A percentile compares a stretch with the other conserved stretches of the same genome.
Conservation (phyloP, 2,797 vertebrate genomes). For the Manis javanica region DNA sequence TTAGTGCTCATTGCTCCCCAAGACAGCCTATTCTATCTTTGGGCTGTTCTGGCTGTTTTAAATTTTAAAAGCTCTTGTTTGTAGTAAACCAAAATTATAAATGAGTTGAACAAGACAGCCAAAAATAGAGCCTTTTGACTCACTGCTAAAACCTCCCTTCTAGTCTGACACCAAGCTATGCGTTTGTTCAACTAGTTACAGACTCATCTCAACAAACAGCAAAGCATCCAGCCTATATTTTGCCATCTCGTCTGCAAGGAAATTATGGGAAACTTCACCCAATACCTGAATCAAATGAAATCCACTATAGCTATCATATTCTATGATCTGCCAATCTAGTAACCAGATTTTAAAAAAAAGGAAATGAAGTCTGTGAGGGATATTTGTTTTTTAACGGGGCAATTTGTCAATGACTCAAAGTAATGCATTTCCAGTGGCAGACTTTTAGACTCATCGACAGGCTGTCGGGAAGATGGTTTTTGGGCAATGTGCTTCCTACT, state of each 20-base stretch:
- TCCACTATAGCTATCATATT: conserved; percentile 34
- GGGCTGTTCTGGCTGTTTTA: neutral
- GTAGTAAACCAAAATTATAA: conserved; percentile 55
- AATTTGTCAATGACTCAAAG: conserved; percentile 68
- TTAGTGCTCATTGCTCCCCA: neutral
- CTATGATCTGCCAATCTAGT: conserved; percentile 38
- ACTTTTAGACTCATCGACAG: conserved; percentile 41
- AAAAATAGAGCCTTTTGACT: conserved; percentile 28
- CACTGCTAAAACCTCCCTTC: conserved; percentile 45
- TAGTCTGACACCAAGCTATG: conserved; percentile 53
- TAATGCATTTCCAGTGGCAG: conserved; percentile 54
- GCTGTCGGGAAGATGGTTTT: conserved; percentile 51
- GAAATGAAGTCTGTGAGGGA: conserved; percentile 53
- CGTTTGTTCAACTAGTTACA: conserved; percentile 48
- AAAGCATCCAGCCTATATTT: conserved; percentile 23
- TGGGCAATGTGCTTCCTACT: neutral
- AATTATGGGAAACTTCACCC: conserved; percentile 45
- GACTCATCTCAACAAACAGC: conserved; percentile 47
- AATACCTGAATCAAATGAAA: conserved; percentile 44
- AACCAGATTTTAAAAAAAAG: neutral
- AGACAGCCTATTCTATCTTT: conserved; percentile 11
- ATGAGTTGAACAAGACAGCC: conserved; percentile 30
- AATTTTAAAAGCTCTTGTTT: conserved; percentile 58
- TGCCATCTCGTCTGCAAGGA: conserved; percentile 22
- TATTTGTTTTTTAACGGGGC: conserved; percentile 60